Base-by-base conservation (phyloP, 2,113 vertebrate genomes). In the Zeus faber region DNA sequence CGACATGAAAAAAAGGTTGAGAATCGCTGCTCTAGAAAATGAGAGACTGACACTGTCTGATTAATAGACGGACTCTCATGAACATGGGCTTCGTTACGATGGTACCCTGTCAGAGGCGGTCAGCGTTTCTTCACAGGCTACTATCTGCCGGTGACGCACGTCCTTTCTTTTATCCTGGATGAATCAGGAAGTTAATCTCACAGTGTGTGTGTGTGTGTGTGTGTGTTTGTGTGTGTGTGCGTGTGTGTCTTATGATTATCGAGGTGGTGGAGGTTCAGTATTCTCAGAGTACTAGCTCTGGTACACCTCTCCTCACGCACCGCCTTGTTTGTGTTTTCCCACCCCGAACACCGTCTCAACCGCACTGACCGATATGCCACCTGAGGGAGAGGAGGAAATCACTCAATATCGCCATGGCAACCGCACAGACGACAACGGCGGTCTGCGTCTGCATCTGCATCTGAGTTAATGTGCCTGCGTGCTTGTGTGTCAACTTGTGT, bases 361-460 rank as follows among this genome's bases (percentile, higher is more conserved):
- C 69, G n/a, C 37, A n/a, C 40, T 60, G 25, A 23, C 60, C 20
- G 27, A 29, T 16, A 9, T 2, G 6, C 55, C 25, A 26, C 31
- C 65, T 58, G 8, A 26, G 16, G 43, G 35, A 59, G 22, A 45
- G 60, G 49, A 59, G 54, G 44, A 65, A 54, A 68, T 55, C 8
- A 40, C 54, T 67, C 64, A 17, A 66, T 65, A 62, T 81, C 53
- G 27, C 74, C 74, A 81, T 83, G 70, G 68, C 67, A 74, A 83
- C 83, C 4, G 20, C 45, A 50, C 2, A 47, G 65, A 65, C 18
- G 21, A 45, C 3, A 44, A 64, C 17, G 21, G 43, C 59, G 58
- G 56, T 13, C 4, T 29, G 40, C 29, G 31, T 24, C 10, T 49
- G 37, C n/a, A 41, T 54, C 14, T 25, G 45, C 11, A 2, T 17